Evolutionary conservation across 2,888 invertebrate genomes (phyloP), one percentile per base, ranked within the genome.

Genomic region (Apamea crenata): DNA sequence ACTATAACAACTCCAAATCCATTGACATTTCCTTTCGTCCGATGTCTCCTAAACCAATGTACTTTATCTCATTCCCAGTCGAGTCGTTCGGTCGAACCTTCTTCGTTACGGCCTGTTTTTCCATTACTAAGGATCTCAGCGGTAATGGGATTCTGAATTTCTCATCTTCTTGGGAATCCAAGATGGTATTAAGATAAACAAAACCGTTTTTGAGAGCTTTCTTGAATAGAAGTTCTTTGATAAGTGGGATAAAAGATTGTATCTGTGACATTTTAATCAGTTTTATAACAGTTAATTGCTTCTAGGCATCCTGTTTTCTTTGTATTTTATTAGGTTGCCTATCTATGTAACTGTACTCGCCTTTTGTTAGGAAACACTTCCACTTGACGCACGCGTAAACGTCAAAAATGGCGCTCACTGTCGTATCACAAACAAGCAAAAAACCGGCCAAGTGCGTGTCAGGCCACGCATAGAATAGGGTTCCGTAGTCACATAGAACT

Each of bases 61-160:
- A 63, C 0, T n/a, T 66, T 36, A 73, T 70, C 53, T 25, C 25
- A 56, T 59, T 72, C 25, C 61, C 66, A 53, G 47, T 66, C 18
- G 36, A 59, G 47, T 66, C n/a, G 32, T 47, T 61, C 21, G 36
- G 25, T 25, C 29, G n/a, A 50, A 61, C 29, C 29, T 36, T 74
- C 36, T 18, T 25, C 21, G 25, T 61, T 67, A 65, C 44, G 69
- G 36, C 56, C 63, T n/a, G n/a, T 70, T 76, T 81, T 74, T 44
- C 82, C 72, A 68, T 86, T 82, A 85, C 63, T 25, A 36, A 47
- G 47, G 59, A 70, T 65, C 77, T 82, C 44, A 50, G 36, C 66
- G 2, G 73, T 84, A 88, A 88, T 85, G 36, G 70, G 74, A 77
- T 84, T 29, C 63, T 50, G 65, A 68, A 18, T 71, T 59, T 82